Percentiles rank a stretch among this genome's conserved stretches.
Evolutionary conservation across 2,888 invertebrate genomes (phyloP).

Genomic region (Creontiades dilutus): DNA sequence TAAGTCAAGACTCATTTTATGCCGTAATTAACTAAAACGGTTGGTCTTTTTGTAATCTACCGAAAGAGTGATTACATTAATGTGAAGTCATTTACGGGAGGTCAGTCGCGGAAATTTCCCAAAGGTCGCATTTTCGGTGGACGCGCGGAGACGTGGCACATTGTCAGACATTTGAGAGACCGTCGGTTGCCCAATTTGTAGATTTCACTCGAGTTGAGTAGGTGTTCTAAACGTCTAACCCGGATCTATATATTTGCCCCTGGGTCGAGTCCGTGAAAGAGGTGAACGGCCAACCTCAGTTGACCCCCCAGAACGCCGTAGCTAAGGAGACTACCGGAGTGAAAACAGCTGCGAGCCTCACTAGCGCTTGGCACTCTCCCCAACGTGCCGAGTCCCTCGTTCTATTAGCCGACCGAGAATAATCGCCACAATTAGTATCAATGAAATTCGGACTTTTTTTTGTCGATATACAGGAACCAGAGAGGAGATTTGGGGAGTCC

Average conservation of each 20-base stretch:
- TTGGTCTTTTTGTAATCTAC: too few species aligned
- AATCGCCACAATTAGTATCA: conserved; percentile 37
- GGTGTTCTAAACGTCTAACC: conserved; percentile 62
- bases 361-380: conserved; percentile 20
- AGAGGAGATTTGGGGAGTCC: background rate
- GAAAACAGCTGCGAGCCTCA: conserved; percentile 57
- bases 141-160: background rate
- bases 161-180: background rate
- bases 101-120: background rate
- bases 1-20: too few species aligned
- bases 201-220: conserved; percentile 42
- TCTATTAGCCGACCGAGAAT: conserved; percentile 18
- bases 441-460: conserved; percentile 30
- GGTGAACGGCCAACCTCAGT: conserved; percentile 63
- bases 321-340: conserved; percentile 57
- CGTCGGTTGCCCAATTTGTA: conserved; percentile 26
- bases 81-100: too few species aligned
- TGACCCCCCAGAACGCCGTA: conserved; percentile 63
- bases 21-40: too few species aligned
- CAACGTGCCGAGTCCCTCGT: background rate
- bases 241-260: conserved; percentile 62
- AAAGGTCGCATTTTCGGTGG: background rate
- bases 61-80: too few species aligned
- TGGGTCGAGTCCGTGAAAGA: conserved; percentile 49
- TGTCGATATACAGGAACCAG: background rate